These are phyloP conservation scores for Crossaster papposus DNA, from an alignment of 53 echinoderm and acorn worm genomes.

Conservation along the genomic window DNA sequence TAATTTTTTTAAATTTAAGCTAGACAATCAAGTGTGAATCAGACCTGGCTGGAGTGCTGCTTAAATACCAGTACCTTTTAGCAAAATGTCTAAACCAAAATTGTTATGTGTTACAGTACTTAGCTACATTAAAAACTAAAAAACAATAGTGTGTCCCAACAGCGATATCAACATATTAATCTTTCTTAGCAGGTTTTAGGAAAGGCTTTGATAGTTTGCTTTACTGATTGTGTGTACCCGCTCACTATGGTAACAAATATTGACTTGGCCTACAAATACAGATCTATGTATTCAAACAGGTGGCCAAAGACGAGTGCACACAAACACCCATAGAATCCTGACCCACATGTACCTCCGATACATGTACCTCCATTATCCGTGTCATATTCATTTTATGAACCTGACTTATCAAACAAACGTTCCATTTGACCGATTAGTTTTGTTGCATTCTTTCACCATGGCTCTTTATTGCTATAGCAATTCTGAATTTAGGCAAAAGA, in stretches of 20 bases:
- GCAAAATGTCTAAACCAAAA: too few species aligned
- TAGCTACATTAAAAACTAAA: too few species aligned
- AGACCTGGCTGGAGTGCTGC: too few species aligned
- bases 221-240: neutral
- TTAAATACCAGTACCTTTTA: too few species aligned
- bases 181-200: too few species aligned
- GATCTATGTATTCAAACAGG: slow-evolving; percentile 31
- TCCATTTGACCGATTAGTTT: neutral
- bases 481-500: neutral
- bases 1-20: too few species aligned
- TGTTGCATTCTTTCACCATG: neutral
- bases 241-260: slow-evolving; percentile 8
- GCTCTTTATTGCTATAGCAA: neutral
- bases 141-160: too few species aligned
- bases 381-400: neutral
- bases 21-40: too few species aligned
- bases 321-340: neutral
- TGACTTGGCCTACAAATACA: slow-evolving; percentile 34
- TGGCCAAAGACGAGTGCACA: neutral
- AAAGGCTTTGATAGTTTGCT: neutral
- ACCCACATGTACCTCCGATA: neutral
- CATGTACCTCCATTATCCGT: neutral
- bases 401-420: neutral
- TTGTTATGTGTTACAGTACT: too few species aligned
- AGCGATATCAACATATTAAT: too few species aligned